These are phyloP conservation scores for Smittia sp. DNA, from an alignment of 2,888 invertebrate genomes.

Conservation along the genomic window DNA sequence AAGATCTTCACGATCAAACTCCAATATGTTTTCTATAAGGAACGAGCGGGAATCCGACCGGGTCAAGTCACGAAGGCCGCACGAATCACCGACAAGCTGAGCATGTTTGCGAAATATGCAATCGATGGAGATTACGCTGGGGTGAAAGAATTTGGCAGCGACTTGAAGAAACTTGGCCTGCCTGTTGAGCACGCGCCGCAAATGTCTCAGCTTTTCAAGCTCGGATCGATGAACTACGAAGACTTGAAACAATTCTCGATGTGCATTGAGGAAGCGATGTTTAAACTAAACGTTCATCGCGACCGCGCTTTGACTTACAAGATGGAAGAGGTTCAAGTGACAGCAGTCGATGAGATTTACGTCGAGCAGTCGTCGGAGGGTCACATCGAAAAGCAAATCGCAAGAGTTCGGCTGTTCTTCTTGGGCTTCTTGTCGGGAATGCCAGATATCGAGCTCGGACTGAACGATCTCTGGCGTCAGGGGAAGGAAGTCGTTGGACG, in stretches of 20 bases:
- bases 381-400: conserved; percentile 83
- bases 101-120: conserved; percentile 90
- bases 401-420: conserved; percentile 92
- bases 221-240: conserved; percentile 85
- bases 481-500: conserved; percentile 99
- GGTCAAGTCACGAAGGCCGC: conserved; percentile 93
- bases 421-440: conserved; percentile 94
- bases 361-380: conserved; percentile 87
- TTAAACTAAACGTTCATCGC: conserved; percentile 77
- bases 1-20: conserved; percentile 96
- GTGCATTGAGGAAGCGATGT: conserved; percentile 90
- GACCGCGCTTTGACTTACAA: conserved; percentile 89
- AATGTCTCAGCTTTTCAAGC: conserved; percentile 92
- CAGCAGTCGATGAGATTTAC: conserved; percentile 87
- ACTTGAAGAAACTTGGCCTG: conserved; percentile 86
- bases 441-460: conserved; percentile 94
- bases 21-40: conserved; percentile 97
- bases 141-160: conserved; percentile 89
- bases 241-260: conserved; percentile 90
- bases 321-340: conserved; percentile 93
- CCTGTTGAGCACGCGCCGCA: conserved; percentile 98
- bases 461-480: conserved; percentile 96
- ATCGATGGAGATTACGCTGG: conserved; percentile 92
- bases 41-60: conserved; percentile 92
- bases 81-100: conserved; percentile 83